Evolutionary conservation across 2,888 invertebrate species (phyloP), one percentile per base, ranked within the genome.

Genomic region (Pterobdella sp.): DNA sequence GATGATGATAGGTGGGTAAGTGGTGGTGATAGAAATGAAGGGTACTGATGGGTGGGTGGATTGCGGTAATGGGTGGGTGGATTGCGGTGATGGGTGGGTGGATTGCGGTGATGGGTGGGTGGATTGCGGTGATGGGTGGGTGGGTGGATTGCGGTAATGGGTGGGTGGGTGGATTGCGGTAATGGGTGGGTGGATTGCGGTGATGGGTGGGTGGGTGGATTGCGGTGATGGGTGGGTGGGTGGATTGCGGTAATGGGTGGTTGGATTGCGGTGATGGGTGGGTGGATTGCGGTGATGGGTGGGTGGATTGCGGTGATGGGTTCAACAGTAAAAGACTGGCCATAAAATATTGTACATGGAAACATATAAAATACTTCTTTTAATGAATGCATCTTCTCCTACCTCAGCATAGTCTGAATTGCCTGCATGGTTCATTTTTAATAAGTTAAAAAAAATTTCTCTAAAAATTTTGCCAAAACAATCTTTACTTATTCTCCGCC

Each of bases 321-420:
- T 26, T 63, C 4, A 63, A n/a, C 7, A 26, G n/a, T 14, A 7
- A 29, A 63, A 49, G 26, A 26, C 29, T 18, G 1, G 35, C 32
- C 29, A 42, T 7, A 26, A 26, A 63, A 63, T 14, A 31, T 14
- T 63, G 10, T 63, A 14, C 7, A n/a, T 26, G n/a, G n/a, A 14
- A 7, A 63, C 10, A 67, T 31, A 67, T 4, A 34, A 34, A 26
- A 29, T 34, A 68, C 36, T 35, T 35, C 37, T 29, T 68, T 68
- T 35, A 2, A n/a, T 2, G 37, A 60, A 32, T n/a, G 31, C 22
- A 60, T 49, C 35, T 63, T 71, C 71, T 34, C 71, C 52, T 14
- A 69, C 52, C 52, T 69, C 69, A 3, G 69, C 69, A 69, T 69
- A 69, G 31, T 69, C 69, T 29, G 69, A 7, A 56, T 56, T 14